Conservation (phyloP, 92 coral and sea anemone species). For the Heteractis magnifica region DNA sequence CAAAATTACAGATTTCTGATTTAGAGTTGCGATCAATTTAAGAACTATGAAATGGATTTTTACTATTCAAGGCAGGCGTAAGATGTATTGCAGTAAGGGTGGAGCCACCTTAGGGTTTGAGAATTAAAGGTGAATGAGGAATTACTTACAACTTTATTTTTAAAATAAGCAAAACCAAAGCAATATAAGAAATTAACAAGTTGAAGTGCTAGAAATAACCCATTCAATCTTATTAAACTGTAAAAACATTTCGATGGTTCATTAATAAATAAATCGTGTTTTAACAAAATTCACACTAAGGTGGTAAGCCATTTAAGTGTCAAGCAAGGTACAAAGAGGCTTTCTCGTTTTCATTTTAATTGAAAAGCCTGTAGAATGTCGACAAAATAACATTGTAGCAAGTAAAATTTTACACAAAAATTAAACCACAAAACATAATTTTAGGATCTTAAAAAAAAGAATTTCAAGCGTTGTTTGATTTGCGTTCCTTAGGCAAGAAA, state of each 20-base stretch:
- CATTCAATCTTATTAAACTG: not conserved
- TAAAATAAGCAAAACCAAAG: not conserved
- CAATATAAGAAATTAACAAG: not conserved
- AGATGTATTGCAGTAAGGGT: not conserved
- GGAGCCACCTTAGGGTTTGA: not conserved
- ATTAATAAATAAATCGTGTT: not conserved
- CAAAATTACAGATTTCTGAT: too few species aligned
- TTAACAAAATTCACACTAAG: not conserved
- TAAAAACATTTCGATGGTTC: not conserved
- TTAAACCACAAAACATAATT: too few species aligned
- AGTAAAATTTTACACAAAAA: too few species aligned
- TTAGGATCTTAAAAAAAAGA: too few species aligned
- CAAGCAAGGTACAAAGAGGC: not conserved
- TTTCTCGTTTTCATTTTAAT: not conserved
- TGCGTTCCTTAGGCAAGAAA: too few species aligned
- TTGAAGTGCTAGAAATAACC: not conserved
- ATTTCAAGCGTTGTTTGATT: too few species aligned
- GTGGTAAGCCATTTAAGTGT: constrained; percentile 11
- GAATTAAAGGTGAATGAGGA: not conserved
- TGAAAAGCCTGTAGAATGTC: too few species aligned
- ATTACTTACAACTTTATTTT: not conserved
- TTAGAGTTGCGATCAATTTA: too few species aligned
- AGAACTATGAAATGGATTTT: too few species aligned
- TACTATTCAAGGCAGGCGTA: not conserved
- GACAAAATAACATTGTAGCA: too few species aligned